Base-by-base conservation (phyloP, 2,113 vertebrate species). In the Oncorhynchus kisutch region DNA sequence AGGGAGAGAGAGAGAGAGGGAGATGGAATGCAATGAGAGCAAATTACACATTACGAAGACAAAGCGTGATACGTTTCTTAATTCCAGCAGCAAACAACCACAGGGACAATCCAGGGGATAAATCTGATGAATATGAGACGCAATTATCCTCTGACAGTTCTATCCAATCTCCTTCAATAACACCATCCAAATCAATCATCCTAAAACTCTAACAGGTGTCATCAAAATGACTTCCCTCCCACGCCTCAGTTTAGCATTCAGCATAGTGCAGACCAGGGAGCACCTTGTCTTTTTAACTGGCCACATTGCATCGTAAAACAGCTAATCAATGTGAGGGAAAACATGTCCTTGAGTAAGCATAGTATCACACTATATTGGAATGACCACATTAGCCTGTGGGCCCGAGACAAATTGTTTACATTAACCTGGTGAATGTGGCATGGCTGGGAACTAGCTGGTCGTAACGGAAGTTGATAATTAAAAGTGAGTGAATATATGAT, bases 151-250 rank as follows among this genome's bases (percentile, higher is more conserved):
- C 68, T 29, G 70, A 67, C 78, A 74, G 75, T 54, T 60, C 18
- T 48, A 65, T 29, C 31, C 20, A 25, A 14, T 51, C 48, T 59
- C 60, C 67, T 54, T 75, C 70, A 31, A 54, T 71, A 71, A 72
- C 67, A 66, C 64, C 64, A 72, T 81, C 74, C 25, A 71, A 81
- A 83, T 81, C 76, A 81, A 79, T 83, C 78, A 78, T n/a, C 39
- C 29, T 29, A 29, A 72, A 66, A 12, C 74, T 34, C 27, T 29
- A 77, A 74, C 78, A 78, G 70, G 70, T 77, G 78, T 70, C 73
- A 60, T 34, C 18, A 34, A 74, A 65, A 80, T 14, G 49, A 25
- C 25, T 25, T 65, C 11, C 9, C 62, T 65, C 25, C 25, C 11
- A 65, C 3, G 22, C 62, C 62, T 22, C 22, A 12, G 22, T 65